Conservation (phyloP, 2,113 vertebrate species). For the Gnathonemus longibarbis region DNA sequence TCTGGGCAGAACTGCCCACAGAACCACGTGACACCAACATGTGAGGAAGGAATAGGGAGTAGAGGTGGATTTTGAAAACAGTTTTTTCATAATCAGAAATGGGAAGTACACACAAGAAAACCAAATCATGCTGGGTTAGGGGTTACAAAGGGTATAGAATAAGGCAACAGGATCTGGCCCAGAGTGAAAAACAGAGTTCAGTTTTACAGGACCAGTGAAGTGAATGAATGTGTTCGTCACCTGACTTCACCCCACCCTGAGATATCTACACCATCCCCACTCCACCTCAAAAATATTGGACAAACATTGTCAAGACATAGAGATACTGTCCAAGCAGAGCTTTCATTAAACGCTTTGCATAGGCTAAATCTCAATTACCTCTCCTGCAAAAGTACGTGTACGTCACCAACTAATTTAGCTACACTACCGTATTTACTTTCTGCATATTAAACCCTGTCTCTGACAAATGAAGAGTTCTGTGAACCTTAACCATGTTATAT, state of each 20-base stretch:
- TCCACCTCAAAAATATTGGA: background rate
- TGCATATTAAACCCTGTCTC: background rate
- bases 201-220: background rate
- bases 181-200: background rate
- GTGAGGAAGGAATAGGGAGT: background rate
- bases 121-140: background rate
- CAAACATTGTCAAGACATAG: background rate
- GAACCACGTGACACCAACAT: background rate
- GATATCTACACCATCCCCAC: background rate
- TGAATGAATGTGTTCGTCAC: background rate
- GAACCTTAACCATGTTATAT: background rate
- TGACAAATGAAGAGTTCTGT: background rate
- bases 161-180: background rate
- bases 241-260: background rate
- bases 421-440: background rate
- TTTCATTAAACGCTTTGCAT: background rate
- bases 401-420: background rate
- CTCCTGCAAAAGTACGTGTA: background rate
- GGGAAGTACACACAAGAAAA: background rate
- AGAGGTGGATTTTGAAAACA: background rate
- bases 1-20: background rate
- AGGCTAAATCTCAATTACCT: background rate
- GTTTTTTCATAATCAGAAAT: background rate
- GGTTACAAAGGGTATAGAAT: background rate
- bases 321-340: background rate